Evolutionary conservation across 2,797 vertebrate species (phyloP), one percentile per base, ranked within the genome.

Genomic region (Centroberyx gerrardi): DNA sequence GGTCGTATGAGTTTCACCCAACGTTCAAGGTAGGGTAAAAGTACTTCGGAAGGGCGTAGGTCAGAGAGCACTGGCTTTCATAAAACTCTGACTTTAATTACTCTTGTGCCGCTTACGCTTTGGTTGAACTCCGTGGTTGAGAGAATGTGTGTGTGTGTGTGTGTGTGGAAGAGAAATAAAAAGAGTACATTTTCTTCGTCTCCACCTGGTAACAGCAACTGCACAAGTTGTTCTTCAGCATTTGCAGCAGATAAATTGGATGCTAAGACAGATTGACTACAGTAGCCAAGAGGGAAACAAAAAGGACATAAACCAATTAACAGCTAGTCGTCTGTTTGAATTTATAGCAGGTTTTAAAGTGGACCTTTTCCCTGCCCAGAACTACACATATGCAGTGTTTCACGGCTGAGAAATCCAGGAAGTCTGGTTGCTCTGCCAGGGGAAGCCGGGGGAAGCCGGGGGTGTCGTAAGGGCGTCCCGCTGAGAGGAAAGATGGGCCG

Each of bases 1-100:
- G 90, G 92, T 90, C 79, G 86, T 87, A 88, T 76, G 83, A 91
- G 87, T 91, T 93, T 92, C 85, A 92, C 81, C 88, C 87, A 84
- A 73, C 49, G 89, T 92, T 95, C 91, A 94, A 95, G 91, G 94
- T 92, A 84, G 86, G 79, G 87, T 78, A 78, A 84, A 82, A 79
- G 83, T 73, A 78, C 90, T 93, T 81, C 91, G 92, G 93, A 90
- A 92, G 88, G 87, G 81, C 68, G 64, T 31, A 63, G 82, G 88
- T 93, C 91, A 92, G 78, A 86, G 88, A 76, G 86, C 82, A 84
- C 80, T 85, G 46, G 54, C 74, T 88, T 92, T 85, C 71, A 69
- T 85, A 85, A 87, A 91, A 86, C 75, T 68, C 62, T 65, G 18
- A 68, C 80, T 88, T 82, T 87, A 89, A 91, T 88, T 70, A 87